A percentile compares a stretch with the other conserved stretches of the same genome.
Conservation (phyloP, 2,888 invertebrate genomes). For the Agrilus mali region DNA sequence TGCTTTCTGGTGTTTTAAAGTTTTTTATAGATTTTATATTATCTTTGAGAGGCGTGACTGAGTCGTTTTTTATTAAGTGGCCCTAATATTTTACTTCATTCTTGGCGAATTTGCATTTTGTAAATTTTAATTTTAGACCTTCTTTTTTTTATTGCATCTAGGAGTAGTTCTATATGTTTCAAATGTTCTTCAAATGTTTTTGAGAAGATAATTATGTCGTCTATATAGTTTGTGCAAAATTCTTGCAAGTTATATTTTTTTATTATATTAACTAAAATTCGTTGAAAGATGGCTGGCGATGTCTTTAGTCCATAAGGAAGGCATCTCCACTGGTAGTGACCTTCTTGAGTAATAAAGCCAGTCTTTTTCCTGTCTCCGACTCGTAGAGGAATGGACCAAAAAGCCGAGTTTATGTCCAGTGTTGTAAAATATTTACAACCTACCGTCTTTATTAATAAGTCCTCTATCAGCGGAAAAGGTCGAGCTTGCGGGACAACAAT, state of each 20-base stretch:
- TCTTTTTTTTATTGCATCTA: too few species aligned
- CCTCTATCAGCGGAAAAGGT: slow-evolving; percentile 24
- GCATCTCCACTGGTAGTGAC: slow-evolving; percentile 14
- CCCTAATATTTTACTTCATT: too few species aligned
- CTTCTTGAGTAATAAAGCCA: slow-evolving; percentile 18
- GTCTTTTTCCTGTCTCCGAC: slow-evolving; percentile 23
- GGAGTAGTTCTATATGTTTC: too few species aligned
- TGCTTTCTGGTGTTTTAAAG: too few species aligned
- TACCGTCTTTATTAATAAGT: slow-evolving; percentile 21
- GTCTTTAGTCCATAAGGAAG: slow-evolving; percentile 14
- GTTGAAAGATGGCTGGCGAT: slow-evolving; percentile 14
- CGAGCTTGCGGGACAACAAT: slow-evolving; percentile 22
- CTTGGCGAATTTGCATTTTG: too few species aligned
- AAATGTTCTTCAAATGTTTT: slow-evolving; percentile 12
- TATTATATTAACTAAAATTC: slow-evolving; percentile 11
- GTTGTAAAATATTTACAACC: slow-evolving; percentile 23
- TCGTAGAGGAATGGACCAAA: slow-evolving; percentile 25
- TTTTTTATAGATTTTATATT: too few species aligned
- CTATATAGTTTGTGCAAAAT: slow-evolving; percentile 14
- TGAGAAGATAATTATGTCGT: slow-evolving; percentile 15
- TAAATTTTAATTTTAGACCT: too few species aligned
- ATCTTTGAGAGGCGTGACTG: too few species aligned
- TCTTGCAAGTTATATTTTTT: too few species aligned
- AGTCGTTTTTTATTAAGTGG: too few species aligned
- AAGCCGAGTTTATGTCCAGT: slow-evolving; percentile 26